Conservation (phyloP, 1,140 invertebrate genomes). For the Ptiloglossa arizonensis region DNA sequence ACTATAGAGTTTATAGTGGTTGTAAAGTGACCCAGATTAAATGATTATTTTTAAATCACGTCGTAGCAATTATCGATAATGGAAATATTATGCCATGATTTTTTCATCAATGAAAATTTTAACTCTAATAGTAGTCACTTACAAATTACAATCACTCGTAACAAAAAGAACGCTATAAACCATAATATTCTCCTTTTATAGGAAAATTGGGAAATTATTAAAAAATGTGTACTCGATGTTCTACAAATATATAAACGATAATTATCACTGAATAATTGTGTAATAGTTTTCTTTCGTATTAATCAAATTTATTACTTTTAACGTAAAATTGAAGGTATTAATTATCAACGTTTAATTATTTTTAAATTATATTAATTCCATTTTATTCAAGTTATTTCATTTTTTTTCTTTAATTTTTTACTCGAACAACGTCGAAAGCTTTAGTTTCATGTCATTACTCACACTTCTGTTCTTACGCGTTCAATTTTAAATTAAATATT, state of each 20-base stretch:
- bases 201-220: not conserved
- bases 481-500: conserved; percentile 11
- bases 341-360: not conserved
- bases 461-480: not conserved
- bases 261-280: not conserved
- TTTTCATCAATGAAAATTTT: conserved; percentile 17
- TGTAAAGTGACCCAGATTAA: conserved; percentile 17
- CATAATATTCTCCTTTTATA: too few species aligned
- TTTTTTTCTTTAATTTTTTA: too few species aligned
- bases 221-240: not conserved
- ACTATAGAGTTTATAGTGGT: conserved; percentile 13
- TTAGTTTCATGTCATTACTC: too few species aligned
- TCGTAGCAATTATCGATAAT: conserved; percentile 13
- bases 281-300: not conserved
- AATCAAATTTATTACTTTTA: not conserved
- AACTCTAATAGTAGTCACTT: not conserved
- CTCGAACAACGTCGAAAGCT: too few species aligned
- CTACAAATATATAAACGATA: too few species aligned
- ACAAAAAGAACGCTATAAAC: not conserved
- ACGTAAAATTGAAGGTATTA: not conserved
- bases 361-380: too few species aligned
- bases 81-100: not conserved
- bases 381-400: too few species aligned
- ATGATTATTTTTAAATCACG: conserved; percentile 36
- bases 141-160: not conserved